These are phyloP conservation scores for Drosophila stalkeri DNA, from an alignment of 2,888 invertebrate genomes.

Conservation along the genomic window DNA sequence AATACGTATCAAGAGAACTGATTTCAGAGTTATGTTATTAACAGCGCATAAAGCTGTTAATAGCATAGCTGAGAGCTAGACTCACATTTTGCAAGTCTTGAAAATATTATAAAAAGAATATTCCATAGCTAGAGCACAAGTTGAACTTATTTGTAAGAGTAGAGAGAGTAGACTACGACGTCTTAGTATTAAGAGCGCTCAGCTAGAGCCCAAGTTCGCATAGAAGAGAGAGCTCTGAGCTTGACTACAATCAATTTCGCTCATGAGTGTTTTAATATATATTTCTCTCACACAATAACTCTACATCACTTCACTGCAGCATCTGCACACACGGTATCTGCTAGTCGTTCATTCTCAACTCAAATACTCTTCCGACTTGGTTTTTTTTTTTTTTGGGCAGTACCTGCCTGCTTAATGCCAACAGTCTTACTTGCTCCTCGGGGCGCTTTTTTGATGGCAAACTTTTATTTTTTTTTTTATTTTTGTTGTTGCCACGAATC, in stretches of 20 bases:
- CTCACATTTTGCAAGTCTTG: too few species aligned
- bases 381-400: not conserved
- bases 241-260: too few species aligned
- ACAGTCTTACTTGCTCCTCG: conserved; percentile 46
- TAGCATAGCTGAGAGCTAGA: too few species aligned
- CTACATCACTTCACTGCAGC: not conserved
- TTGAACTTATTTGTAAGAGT: not conserved
- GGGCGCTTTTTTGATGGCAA: conserved; percentile 52
- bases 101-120: too few species aligned
- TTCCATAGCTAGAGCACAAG: too few species aligned
- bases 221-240: too few species aligned
- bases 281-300: not conserved
- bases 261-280: not conserved
- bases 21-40: too few species aligned
- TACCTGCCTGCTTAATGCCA: conserved; percentile 15
- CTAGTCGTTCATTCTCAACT: not conserved
- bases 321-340: not conserved
- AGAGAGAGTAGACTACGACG: too few species aligned
- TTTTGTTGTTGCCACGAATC: conserved; percentile 17
- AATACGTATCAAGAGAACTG: too few species aligned
- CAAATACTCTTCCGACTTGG: not conserved
- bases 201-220: too few species aligned
- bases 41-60: too few species aligned
- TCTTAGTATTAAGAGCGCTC: too few species aligned
- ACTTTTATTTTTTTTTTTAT: conserved; percentile 24